Percentiles rank a stretch among this genome's conserved stretches.
phyloP scores from a whole-genome alignment of 2,797 vertebrate genomes.

The Chrysocyon brachyurus region DNA sequence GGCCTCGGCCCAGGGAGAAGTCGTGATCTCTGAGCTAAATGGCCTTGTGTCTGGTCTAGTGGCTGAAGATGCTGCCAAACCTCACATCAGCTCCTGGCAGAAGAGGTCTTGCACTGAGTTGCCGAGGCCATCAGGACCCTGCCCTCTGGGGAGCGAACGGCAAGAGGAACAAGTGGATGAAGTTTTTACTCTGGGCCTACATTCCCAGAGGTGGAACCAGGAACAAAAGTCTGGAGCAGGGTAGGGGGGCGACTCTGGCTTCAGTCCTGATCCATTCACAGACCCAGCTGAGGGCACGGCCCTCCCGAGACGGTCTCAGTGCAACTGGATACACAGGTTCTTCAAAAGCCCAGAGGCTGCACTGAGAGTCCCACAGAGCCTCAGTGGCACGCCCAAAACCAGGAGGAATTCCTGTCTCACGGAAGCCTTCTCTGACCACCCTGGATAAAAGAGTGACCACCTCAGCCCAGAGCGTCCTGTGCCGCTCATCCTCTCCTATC shows the following conservation, averaged over 20 bases:
- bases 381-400: neutral
- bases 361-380: neutral
- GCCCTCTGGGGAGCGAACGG: neutral
- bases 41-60: neutral
- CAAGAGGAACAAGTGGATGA: accelerated
- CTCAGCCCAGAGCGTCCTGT: too few relatives aligned
- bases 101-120: neutral
- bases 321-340: neutral
- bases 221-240: neutral
- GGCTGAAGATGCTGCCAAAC: neutral
- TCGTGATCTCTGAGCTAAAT: neutral
- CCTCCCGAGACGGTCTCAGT: neutral
- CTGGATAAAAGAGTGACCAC: neutral
- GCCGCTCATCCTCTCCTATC: accelerated
- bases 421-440: neutral
- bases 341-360: neutral
- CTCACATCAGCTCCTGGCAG: neutral
- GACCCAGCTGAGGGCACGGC: neutral
- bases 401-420: neutral
- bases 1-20: neutral
- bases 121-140: neutral
- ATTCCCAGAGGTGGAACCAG: neutral
- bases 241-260: neutral
- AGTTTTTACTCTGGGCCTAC: neutral
- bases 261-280: neutral